Evolutionary conservation across 2,113 vertebrate genomes (phyloP).

Genomic region (Mixornis gularis): DNA sequence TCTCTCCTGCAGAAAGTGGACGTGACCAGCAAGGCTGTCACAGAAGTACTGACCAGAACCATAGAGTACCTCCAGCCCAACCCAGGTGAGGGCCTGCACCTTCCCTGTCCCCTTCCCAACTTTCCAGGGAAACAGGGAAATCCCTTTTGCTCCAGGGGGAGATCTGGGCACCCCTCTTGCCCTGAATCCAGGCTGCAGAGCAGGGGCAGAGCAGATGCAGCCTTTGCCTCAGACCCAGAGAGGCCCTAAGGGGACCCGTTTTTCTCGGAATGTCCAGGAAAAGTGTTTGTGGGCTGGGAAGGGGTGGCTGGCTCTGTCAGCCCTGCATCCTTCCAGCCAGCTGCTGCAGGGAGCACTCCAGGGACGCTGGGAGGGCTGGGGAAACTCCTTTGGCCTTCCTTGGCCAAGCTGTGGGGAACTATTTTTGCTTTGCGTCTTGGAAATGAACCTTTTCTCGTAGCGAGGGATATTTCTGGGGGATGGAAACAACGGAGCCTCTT

Average conservation of each 20-base stretch:
- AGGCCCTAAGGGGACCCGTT: fast-evolving
- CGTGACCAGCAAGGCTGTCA: conserved; percentile 92
- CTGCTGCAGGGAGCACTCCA: not conserved
- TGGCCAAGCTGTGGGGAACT: not conserved
- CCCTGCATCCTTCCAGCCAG: not conserved
- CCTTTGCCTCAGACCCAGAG: not conserved
- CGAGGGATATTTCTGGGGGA: not conserved
- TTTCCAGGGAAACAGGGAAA: not conserved
- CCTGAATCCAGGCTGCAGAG: not conserved
- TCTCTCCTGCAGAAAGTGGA: conserved; percentile 87
- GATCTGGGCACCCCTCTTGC: not conserved
- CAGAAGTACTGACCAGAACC: conserved; percentile 92
- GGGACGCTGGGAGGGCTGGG: not conserved
- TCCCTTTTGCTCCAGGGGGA: not conserved
- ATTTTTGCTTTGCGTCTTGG: not conserved
- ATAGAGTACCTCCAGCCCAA: conserved; percentile 97
- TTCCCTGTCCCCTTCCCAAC: not conserved
- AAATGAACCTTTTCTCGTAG: not conserved
- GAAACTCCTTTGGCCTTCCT: not conserved
- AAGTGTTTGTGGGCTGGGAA: not conserved
- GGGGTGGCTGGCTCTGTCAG: not conserved
- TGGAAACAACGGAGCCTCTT: not conserved
- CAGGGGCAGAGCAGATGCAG: not conserved
- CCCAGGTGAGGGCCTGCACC: conserved; percentile 77
- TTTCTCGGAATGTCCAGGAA: not conserved